Percentiles rank a stretch among this genome's conserved stretches.
phyloP scores from a whole-genome alignment of 2,888 invertebrate species.

The Candidula unifasciata region DNA sequence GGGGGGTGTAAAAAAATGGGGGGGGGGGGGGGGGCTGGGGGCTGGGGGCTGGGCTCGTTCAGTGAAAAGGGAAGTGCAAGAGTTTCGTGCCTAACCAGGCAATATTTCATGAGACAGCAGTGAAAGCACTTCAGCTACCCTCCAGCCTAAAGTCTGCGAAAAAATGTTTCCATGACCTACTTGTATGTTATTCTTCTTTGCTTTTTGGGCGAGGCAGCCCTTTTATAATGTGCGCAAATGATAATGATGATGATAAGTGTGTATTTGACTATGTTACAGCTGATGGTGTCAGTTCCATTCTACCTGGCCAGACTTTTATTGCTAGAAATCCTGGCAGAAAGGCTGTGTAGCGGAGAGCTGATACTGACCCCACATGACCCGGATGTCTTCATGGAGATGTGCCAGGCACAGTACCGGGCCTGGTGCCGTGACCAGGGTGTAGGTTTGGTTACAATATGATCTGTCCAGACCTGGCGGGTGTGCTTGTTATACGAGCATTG shows the following conservation, averaged over 20 bases:
- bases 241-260: not conserved
- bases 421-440: not conserved
- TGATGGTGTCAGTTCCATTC: not conserved
- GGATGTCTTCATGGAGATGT: slow-evolving; percentile 4
- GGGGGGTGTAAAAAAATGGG: too few species aligned
- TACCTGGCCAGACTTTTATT: not conserved
- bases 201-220: too few species aligned
- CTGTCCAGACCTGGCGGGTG: too few species aligned
- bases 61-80: too few species aligned
- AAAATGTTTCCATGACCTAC: too few species aligned
- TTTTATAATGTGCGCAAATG: not conserved
- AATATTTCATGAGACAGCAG: too few species aligned
- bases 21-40: too few species aligned
- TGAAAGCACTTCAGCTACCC: too few species aligned
- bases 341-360: not conserved
- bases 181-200: too few species aligned
- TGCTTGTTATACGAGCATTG: not conserved
- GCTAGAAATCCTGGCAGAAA: not conserved
- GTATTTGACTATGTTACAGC: not conserved
- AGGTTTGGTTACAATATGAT: not conserved
- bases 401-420: slow-evolving; percentile 30
- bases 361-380: not conserved
- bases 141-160: too few species aligned
- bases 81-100: too few species aligned
- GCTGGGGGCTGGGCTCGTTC: too few species aligned